phyloP scores from a whole-genome alignment of 2,888 invertebrate genomes.

The Eubasilissa splendida region DNA sequence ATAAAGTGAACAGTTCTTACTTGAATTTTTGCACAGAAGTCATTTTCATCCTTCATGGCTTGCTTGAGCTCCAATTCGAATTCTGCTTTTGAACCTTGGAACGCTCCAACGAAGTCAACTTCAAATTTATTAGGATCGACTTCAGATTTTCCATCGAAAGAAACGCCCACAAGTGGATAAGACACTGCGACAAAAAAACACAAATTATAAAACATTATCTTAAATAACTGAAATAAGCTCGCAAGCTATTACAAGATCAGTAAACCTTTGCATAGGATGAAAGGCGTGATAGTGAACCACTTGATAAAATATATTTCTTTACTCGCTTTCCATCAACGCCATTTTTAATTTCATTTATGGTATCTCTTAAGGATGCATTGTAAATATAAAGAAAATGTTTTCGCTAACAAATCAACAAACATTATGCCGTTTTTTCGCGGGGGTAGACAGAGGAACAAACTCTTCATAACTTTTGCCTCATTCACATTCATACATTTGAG shows the following conservation, averaged over 20 bases:
- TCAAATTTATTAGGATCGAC: constrained; percentile 73
- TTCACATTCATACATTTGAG: too few relatives aligned
- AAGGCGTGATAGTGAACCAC: neutral
- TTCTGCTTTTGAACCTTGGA: constrained; percentile 75
- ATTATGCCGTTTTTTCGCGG: too few relatives aligned
- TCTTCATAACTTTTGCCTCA: too few relatives aligned
- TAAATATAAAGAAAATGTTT: too few relatives aligned
- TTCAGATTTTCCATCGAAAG: constrained; percentile 72
- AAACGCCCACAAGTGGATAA: constrained; percentile 71
- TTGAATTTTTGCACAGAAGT: constrained; percentile 66
- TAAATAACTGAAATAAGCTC: neutral
- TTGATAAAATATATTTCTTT: too few relatives aligned
- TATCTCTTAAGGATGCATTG: too few relatives aligned
- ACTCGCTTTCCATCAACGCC: too few relatives aligned
- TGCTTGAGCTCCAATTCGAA: constrained; percentile 74
- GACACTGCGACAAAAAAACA: constrained; percentile 63
- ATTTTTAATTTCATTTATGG: too few relatives aligned
- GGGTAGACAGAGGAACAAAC: too few relatives aligned
- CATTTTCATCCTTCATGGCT: constrained; percentile 67
- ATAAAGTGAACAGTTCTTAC: constrained; percentile 56
- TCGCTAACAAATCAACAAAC: too few relatives aligned
- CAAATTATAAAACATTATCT: too few relatives aligned
- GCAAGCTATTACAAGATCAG: neutral
- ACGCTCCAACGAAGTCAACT: constrained; percentile 73
- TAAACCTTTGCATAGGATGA: neutral